phyloP scores from a whole-genome alignment of 2,113 vertebrate species.

The Vulpes ferrilata region DNA sequence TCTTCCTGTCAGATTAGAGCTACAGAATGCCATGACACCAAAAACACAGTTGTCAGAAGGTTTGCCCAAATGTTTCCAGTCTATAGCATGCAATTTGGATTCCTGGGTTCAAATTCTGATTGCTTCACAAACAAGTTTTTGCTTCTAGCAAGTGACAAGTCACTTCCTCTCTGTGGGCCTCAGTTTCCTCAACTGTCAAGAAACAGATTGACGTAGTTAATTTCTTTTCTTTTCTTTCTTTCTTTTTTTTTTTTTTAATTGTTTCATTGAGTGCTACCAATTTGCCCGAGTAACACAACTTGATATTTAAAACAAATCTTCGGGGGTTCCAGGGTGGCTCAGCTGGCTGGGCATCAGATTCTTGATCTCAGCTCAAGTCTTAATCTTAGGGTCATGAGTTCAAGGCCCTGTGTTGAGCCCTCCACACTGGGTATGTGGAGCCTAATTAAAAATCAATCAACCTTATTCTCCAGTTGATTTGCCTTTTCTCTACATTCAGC shows the following conservation, averaged over 20 bases:
- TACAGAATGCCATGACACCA: background rate
- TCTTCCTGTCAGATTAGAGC: background rate
- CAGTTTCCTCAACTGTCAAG: conserved; percentile 1
- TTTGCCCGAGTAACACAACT: background rate
- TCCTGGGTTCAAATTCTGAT: background rate
- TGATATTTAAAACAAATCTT: background rate
- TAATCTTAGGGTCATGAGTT: background rate
- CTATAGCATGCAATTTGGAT: background rate
- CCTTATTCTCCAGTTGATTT: background rate
- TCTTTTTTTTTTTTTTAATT: background rate
- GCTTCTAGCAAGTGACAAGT: background rate
- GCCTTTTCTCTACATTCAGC: background rate
- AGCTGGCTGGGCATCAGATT: too few relatives aligned
- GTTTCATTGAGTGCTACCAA: background rate
- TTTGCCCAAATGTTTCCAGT: background rate
- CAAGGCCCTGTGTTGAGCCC: background rate
- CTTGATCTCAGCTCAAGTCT: background rate
- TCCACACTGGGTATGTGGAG: background rate
- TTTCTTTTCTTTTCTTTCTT: background rate
- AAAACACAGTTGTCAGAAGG: background rate
- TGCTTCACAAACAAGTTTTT: background rate
- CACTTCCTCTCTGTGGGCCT: background rate
- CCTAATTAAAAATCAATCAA: background rate
- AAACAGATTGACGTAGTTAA: background rate
- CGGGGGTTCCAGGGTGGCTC: too few relatives aligned